A percentile compares a stretch with the other conserved stretches of the same genome.
Conservation (phyloP, 2,888 invertebrate species). For the Agrotis puta region DNA sequence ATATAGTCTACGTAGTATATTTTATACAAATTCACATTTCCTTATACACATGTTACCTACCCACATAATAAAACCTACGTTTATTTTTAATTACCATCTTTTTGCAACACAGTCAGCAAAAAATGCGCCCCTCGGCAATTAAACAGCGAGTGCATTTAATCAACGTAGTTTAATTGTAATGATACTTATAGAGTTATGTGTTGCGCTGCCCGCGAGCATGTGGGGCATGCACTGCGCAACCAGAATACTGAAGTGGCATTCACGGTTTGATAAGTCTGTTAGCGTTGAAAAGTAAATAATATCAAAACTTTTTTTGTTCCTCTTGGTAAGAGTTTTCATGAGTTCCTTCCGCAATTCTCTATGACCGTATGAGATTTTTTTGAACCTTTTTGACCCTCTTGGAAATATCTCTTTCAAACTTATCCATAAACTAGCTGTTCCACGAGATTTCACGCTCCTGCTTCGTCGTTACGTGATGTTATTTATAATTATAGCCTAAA, state of each 20-base stretch:
- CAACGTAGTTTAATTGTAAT: slow-evolving; percentile 37
- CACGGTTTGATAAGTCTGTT: slow-evolving; percentile 30
- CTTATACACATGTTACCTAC: no score
- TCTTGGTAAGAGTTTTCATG: not conserved
- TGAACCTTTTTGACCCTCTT: not conserved
- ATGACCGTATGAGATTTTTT: not conserved
- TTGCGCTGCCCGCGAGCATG: slow-evolving; percentile 36
- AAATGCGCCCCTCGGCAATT: slow-evolving; percentile 38
- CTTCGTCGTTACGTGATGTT: no score
- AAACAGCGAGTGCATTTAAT: slow-evolving; percentile 41
- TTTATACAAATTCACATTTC: no score
- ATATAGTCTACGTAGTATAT: no score
- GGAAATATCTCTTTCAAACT: not conserved
- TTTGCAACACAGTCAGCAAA: slow-evolving; percentile 26
- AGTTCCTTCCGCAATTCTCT: not conserved
- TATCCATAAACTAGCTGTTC: no score
- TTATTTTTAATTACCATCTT: slow-evolving; percentile 30
- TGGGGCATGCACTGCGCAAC: slow-evolving; percentile 41
- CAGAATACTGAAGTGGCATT: slow-evolving; percentile 19
- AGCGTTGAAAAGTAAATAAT: slow-evolving; percentile 8
- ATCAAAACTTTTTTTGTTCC: not conserved
- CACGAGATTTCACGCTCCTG: no score
- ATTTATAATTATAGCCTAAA: no score
- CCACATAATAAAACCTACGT: slow-evolving; percentile 3
- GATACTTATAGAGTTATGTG: slow-evolving; percentile 22